These are phyloP conservation scores for Sebastes flavidus DNA, from an alignment of 2,797 vertebrate species.

Conservation along the genomic window DNA sequence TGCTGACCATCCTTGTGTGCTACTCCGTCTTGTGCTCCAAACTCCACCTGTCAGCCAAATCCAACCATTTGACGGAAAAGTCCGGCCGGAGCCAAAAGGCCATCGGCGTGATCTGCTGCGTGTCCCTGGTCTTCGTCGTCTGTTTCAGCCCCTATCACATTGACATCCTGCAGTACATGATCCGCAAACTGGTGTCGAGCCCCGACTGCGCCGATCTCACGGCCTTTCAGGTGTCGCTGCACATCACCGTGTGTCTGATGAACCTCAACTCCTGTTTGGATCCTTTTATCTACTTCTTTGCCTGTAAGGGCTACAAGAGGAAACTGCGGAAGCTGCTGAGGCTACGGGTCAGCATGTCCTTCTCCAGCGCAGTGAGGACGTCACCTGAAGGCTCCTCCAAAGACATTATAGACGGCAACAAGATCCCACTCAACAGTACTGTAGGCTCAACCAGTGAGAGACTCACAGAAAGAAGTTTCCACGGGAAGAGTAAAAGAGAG, in stretches of 20 bases:
- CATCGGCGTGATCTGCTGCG: conserved; percentile 92
- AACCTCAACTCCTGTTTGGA: conserved; percentile 96
- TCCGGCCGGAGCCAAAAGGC: conserved; percentile 93
- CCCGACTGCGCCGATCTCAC: conserved; percentile 82
- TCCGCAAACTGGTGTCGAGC: conserved; percentile 84
- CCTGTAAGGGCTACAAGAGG: conserved; percentile 97
- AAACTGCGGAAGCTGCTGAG: conserved; percentile 90
- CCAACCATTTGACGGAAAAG: conserved; percentile 91
- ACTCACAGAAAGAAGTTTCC: conserved; percentile 25
- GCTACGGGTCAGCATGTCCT: conserved; percentile 88
- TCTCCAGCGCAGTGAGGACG: conserved; percentile 90
- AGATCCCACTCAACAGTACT: conserved; percentile 68
- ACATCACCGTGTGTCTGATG: conserved; percentile 93
- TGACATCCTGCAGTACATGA: conserved; percentile 93
- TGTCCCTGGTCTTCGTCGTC: conserved; percentile 92
- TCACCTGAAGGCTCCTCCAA: conserved; percentile 90
- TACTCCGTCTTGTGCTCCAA: conserved; percentile 92
- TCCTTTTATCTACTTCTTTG: conserved; percentile 98
- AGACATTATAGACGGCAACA: conserved; percentile 78
- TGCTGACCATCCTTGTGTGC: conserved; percentile 89
- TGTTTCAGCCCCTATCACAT: conserved; percentile 96
- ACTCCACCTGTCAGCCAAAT: conserved; percentile 87
- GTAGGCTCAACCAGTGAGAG: conserved; percentile 20
- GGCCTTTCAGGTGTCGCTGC: conserved; percentile 92
- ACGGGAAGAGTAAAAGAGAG: background rate